These are phyloP conservation scores for Pachypsylla venusta DNA, from an alignment of 1,140 invertebrate species.

Conservation along the genomic window DNA sequence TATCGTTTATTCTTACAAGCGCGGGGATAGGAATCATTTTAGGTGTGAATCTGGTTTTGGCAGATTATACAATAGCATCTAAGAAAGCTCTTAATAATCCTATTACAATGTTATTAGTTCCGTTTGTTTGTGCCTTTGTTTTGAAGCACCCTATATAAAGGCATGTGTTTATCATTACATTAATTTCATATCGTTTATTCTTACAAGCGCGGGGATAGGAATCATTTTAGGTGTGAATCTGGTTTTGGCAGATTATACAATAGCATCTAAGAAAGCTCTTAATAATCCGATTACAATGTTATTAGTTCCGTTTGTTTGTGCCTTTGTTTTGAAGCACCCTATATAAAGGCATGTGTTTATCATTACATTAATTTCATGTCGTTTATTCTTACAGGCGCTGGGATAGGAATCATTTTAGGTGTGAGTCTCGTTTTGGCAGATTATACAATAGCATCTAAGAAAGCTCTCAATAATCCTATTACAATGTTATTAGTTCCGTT, in stretches of 20 bases:
- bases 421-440: constrained; percentile 53
- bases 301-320: background rate
- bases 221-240: constrained; percentile 52
- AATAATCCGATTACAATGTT: background rate
- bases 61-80: constrained; percentile 32
- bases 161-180: too few species aligned
- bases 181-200: too few species aligned
- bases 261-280: constrained; percentile 1
- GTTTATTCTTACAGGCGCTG: constrained; percentile 35
- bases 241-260: constrained; percentile 43
- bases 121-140: constrained; percentile 1
- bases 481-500: background rate
- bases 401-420: constrained; percentile 53
- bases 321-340: too few species aligned
- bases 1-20: constrained; percentile 26
- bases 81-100: constrained; percentile 5
- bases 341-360: too few species aligned
- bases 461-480: background rate
- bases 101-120: background rate
- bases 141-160: too few species aligned
- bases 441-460: background rate
- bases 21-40: constrained; percentile 54
- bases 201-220: constrained; percentile 45
- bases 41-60: constrained; percentile 51
- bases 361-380: too few species aligned